Conservation (phyloP, 2,888 invertebrate genomes). For the Brachycybe producta region DNA sequence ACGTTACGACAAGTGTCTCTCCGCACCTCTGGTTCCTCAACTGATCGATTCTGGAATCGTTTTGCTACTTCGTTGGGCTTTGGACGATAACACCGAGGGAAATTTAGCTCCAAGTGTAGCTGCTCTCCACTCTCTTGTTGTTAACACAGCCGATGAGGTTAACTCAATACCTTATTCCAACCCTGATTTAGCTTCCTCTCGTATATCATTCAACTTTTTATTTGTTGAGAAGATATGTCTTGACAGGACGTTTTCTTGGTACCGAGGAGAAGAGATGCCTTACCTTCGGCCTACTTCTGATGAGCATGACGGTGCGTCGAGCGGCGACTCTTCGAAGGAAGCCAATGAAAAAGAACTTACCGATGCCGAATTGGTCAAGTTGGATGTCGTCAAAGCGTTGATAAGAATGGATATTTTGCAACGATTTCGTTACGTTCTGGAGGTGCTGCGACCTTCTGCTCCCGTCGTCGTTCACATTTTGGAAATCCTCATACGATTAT, state of each 20-base stretch:
- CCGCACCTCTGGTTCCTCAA: conserved; percentile 48
- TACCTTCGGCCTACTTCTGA: conserved; percentile 31
- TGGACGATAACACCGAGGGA: conserved; percentile 66
- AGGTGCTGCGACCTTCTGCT: conserved; percentile 52
- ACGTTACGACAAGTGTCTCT: conserved; percentile 11
- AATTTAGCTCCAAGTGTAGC: conserved; percentile 61
- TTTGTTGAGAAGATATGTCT: conserved; percentile 39
- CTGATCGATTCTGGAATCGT: conserved; percentile 55
- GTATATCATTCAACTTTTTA: neutral
- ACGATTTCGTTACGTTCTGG: conserved; percentile 63
- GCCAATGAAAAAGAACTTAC: conserved; percentile 52
- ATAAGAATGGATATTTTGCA: conserved; percentile 49
- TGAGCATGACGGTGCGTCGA: conserved; percentile 25
- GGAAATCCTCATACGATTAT: conserved; percentile 63
- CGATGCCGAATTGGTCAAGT: conserved; percentile 73
- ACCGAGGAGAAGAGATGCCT: conserved; percentile 42
- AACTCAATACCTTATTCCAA: neutral
- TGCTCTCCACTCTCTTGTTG: conserved; percentile 59
- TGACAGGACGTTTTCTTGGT: conserved; percentile 30
- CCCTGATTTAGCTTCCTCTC: neutral
- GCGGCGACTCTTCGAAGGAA: conserved; percentile 27
- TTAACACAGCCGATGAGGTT: conserved; percentile 63
- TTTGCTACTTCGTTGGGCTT: conserved; percentile 65
- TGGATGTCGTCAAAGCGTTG: conserved; percentile 51
- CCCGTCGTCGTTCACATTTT: conserved; percentile 59